Evolutionary conservation across 2,888 invertebrate species (phyloP), one percentile per base, ranked within the genome.

Genomic region (Sinohyriopsis cumingii): DNA sequence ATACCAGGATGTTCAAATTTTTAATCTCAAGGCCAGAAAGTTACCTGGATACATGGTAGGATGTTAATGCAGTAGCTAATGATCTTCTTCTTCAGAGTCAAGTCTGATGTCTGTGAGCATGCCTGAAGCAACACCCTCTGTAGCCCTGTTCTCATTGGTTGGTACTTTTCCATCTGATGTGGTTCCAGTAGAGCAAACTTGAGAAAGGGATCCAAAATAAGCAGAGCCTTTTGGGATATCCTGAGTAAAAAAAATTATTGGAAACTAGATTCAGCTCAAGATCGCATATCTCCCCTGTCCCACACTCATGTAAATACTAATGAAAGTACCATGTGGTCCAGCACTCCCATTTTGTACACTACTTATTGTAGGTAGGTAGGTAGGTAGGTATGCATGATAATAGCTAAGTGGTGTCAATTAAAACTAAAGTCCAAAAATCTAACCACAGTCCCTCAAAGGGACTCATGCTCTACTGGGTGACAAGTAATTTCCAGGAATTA

Each of bases 141-240:
- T 57, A 86, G 72, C 55, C 70, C 65, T 9, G 66, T 59, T 66
- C 82, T 75, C 45, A 82, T 69, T 25, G 75, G 74, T 9, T 71
- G 60, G 67, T 79, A 81, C 62, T 81, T 76, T 5, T 75, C 69
- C 19, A 75, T 78, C 25, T 81, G 79, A 54, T 78, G 76, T 4
- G 88, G 88, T 68, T 86, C 86, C 72, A 84, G 72, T 53, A 87
- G 71, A 3, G 85, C 76, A 76, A 84, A 88, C 66, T 81, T 82
- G 24, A 87, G 55, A 65, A 87, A 83, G 12, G 87, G 86, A 53
- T 77, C 75, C 65, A 88, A 69, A 56, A 86, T 70, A 18, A 64
- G 66, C 33, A 82, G 62, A 0, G 76, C 76, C 62, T 77, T 70
- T 53, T 69, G 53, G 65, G 71, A 69, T 2, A 86, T 73, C 56